These are phyloP conservation scores for Natator depressus DNA, from an alignment of 2,113 vertebrate genomes.

Conservation along the genomic window DNA sequence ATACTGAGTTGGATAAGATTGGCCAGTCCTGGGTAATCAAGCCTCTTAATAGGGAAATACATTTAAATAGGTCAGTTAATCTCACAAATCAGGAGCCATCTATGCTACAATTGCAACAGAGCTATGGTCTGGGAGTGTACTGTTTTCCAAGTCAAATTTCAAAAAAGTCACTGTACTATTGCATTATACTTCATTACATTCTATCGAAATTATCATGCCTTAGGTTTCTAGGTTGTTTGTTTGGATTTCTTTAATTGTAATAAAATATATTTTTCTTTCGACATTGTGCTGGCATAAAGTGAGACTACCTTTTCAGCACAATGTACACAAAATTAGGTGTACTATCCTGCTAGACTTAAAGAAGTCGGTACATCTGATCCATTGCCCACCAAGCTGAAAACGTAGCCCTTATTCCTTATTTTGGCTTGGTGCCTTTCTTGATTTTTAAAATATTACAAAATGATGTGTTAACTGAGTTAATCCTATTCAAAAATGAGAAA, in stretches of 20 bases:
- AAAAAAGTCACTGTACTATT: neutral
- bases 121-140: conserved; percentile 19
- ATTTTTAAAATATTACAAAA: conserved; percentile 14
- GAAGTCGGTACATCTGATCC: conserved; percentile 11
- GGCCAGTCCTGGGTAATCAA: conserved; percentile 45
- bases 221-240: neutral
- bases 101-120: neutral
- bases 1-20: conserved; percentile 52
- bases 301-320: conserved; percentile 12
- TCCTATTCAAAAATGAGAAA: neutral
- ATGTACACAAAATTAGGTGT: neutral
- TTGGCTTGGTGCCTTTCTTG: neutral
- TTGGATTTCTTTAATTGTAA: neutral
- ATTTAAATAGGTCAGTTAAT: conserved; percentile 72
- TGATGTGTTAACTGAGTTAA: neutral
- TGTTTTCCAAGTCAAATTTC: conserved; percentile 45
- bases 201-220: neutral
- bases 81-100: conserved; percentile 47
- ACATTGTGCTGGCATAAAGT: neutral
- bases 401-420: conserved; percentile 16
- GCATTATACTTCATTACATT: neutral
- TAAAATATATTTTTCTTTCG: neutral
- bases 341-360: conserved; percentile 23
- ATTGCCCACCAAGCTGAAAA: conserved; percentile 19
- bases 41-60: conserved; percentile 58